Conservation (phyloP, 2,113 vertebrate species). For the Andinoacara biseriatus region DNA sequence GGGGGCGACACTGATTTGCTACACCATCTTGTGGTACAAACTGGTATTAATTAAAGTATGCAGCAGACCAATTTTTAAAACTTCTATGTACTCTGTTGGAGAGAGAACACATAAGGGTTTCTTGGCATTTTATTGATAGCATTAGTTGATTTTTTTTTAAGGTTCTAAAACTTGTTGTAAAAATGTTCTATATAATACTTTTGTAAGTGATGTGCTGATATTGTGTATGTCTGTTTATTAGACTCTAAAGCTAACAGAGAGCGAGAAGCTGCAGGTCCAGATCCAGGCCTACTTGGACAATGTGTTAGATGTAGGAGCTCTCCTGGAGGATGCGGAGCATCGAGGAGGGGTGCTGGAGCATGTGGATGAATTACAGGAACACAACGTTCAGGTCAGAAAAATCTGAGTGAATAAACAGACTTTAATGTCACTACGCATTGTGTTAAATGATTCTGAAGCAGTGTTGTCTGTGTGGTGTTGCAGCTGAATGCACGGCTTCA, state of each 20-base stretch:
- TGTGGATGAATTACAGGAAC: constrained; percentile 89
- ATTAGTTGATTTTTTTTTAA: neutral
- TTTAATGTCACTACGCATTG: neutral
- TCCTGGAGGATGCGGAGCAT: constrained; percentile 94
- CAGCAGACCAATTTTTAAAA: neutral
- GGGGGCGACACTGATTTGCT: neutral
- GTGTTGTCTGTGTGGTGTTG: neutral
- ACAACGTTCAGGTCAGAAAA: constrained; percentile 81
- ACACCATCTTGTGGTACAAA: constrained; percentile 5
- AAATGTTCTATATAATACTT: neutral
- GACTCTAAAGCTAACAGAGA: constrained; percentile 89
- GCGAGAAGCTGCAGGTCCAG: constrained; percentile 95
- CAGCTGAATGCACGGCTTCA: constrained; percentile 87
- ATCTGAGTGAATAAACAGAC: neutral
- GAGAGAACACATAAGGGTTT: neutral
- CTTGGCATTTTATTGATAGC: neutral
- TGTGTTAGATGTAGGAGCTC: constrained; percentile 89
- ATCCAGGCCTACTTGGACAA: constrained; percentile 99
- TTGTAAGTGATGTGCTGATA: neutral
- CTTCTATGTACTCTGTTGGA: neutral
- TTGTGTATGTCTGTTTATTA: constrained; percentile 60
- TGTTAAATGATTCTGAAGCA: neutral
- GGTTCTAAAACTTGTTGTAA: neutral
- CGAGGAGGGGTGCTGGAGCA: constrained; percentile 90
- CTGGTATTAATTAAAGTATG: neutral